These are phyloP conservation scores for Galeopterus variegatus DNA, from an alignment of 2,113 vertebrate species.

Conservation along the genomic window DNA sequence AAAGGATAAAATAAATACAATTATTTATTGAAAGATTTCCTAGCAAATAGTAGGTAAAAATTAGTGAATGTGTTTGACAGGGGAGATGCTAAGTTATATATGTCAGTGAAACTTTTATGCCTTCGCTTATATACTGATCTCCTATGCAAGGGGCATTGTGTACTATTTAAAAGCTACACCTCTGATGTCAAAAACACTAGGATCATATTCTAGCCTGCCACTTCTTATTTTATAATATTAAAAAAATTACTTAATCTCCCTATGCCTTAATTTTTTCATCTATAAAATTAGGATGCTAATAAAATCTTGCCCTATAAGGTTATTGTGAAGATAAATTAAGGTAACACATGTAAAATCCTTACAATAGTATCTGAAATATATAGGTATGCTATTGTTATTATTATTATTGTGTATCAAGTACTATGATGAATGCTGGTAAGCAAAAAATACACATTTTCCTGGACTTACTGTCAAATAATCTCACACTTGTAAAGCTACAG, in stretches of 20 bases:
- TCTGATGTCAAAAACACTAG: background rate
- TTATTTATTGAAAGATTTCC: background rate
- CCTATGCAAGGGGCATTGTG: background rate
- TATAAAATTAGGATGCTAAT: background rate
- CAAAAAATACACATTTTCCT: background rate
- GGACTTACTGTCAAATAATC: background rate
- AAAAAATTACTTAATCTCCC: background rate
- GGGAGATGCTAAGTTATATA: background rate
- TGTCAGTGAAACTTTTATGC: background rate
- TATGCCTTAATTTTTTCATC: background rate
- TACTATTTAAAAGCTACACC: background rate
- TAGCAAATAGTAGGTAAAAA: background rate
- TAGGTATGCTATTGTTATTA: background rate
- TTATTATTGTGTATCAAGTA: background rate
- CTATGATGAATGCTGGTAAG: background rate
- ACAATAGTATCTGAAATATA: background rate
- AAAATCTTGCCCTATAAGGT: background rate
- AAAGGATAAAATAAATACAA: background rate
- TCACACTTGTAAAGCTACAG: background rate
- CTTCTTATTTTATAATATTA: background rate
- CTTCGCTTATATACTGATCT: background rate
- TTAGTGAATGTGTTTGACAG: background rate
- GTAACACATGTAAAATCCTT: background rate
- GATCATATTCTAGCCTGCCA: background rate
- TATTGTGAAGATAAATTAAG: background rate